Evolutionary conservation across 2,888 invertebrate species (phyloP).

Genomic region (Drosophila acutilabella): DNA sequence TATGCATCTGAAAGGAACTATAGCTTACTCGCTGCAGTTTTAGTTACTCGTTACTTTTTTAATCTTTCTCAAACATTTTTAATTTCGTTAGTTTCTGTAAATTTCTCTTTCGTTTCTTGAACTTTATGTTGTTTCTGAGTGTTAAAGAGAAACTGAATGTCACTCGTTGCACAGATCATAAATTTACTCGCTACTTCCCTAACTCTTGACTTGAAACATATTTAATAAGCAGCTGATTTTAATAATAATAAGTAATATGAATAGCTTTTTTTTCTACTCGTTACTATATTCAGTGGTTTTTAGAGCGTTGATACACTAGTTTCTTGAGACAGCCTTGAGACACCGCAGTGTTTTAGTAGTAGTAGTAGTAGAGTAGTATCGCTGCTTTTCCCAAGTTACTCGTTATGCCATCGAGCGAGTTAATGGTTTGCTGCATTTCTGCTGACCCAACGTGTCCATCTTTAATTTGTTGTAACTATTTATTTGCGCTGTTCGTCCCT

Average conservation of each 20-base stretch:
- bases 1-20: too few relatives aligned
- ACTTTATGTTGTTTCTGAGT: too few relatives aligned
- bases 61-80: too few relatives aligned
- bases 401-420: background rate
- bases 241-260: too few relatives aligned
- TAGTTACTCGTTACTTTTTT: conserved; percentile 1
- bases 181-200: background rate
- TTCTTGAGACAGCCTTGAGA: background rate
- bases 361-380: too few relatives aligned
- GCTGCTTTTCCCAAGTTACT: background rate
- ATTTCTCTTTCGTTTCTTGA: too few relatives aligned
- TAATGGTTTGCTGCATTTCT: background rate
- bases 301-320: background rate
- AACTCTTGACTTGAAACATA: too few relatives aligned
- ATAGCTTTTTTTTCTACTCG: too few relatives aligned
- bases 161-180: background rate
- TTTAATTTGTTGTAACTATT: conserved; percentile 23
- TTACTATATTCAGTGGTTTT: background rate
- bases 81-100: too few relatives aligned
- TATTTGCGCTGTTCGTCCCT: conserved; percentile 16
- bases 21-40: too few relatives aligned
- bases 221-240: too few relatives aligned
- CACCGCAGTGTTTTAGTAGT: too few relatives aligned
- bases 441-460: background rate
- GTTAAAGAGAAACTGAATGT: background rate